Conservation (phyloP, 2,797 vertebrate species). For the Enteromius unitaeniatus region DNA sequence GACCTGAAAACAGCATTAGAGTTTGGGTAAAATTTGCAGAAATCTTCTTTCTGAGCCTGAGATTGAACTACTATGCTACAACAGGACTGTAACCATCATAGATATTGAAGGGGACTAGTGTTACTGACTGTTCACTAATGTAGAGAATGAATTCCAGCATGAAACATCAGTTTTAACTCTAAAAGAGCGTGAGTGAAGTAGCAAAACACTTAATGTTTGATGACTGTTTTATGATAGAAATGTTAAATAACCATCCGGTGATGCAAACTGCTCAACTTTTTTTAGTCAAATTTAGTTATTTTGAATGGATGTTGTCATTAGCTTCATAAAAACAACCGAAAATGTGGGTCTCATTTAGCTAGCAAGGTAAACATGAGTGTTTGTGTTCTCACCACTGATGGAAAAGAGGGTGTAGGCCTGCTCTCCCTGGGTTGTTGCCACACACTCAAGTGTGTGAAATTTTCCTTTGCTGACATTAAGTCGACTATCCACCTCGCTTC, state of each 20-base stretch:
- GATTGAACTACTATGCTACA: not conserved
- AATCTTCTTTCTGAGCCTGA: not conserved
- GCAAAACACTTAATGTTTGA: not conserved
- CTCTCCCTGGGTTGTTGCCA: slow-evolving; percentile 85
- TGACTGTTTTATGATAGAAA: not conserved
- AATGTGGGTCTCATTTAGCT: not conserved
- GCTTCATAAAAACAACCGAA: not conserved
- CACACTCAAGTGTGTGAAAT: slow-evolving; percentile 88
- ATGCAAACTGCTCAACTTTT: not conserved
- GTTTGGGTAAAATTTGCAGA: not conserved
- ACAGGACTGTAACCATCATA: not conserved
- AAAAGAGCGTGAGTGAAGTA: not conserved
- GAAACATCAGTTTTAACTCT: not conserved
- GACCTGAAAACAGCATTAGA: slow-evolving; percentile 15
- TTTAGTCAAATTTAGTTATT: not conserved
- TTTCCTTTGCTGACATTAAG: slow-evolving; percentile 85
- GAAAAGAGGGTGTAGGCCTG: slow-evolving; percentile 86
- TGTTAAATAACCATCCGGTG: not conserved
- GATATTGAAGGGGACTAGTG: not conserved
- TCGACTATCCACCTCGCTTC: slow-evolving; percentile 87
- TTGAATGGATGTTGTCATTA: not conserved
- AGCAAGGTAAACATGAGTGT: not conserved
- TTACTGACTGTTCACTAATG: not conserved
- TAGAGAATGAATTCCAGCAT: not conserved
- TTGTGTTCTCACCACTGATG: slow-evolving; percentile 73